phyloP scores from a whole-genome alignment of 2,113 vertebrate species.

The Muntiacus reevesi region DNA sequence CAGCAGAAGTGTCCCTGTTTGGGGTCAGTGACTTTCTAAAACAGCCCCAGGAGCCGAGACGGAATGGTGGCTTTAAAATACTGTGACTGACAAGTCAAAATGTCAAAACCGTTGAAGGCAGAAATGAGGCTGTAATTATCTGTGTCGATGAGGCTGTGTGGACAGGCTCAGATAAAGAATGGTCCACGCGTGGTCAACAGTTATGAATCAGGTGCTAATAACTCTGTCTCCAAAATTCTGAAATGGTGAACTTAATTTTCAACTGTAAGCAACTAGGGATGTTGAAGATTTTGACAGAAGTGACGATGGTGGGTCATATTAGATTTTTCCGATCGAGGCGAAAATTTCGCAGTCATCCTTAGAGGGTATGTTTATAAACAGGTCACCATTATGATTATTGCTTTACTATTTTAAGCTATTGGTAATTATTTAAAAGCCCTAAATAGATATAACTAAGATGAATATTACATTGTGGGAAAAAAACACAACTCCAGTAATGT shows the following conservation, averaged over 20 bases:
- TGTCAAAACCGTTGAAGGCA: slow-evolving; percentile 55
- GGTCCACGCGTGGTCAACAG: slow-evolving; percentile 29
- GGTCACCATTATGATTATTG: not conserved
- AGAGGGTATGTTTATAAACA: not conserved
- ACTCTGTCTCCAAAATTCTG: slow-evolving; percentile 40
- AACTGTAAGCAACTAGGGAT: slow-evolving; percentile 62
- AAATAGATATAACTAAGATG: not conserved
- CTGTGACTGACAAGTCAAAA: slow-evolving; percentile 10
- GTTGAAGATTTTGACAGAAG: slow-evolving; percentile 60
- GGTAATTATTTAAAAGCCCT: slow-evolving; percentile 18
- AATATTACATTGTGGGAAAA: not conserved
- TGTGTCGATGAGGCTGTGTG: not conserved
- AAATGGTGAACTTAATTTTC: slow-evolving; percentile 64
- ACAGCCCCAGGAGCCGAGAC: not conserved
- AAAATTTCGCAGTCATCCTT: slow-evolving; percentile 58
- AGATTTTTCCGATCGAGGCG: slow-evolving; percentile 63
- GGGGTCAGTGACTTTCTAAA: not conserved
- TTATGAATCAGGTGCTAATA: slow-evolving; percentile 37
- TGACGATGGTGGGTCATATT: slow-evolving; percentile 49
- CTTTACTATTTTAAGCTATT: not conserved
- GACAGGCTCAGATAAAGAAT: slow-evolving; percentile 49
- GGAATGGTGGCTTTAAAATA: slow-evolving; percentile 12
- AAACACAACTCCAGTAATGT: not conserved
- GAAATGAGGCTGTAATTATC: not conserved
- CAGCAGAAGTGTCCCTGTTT: not conserved